Evolutionary conservation across 2,888 invertebrate genomes (phyloP).

Genomic region (Mythimna albipuncta): DNA sequence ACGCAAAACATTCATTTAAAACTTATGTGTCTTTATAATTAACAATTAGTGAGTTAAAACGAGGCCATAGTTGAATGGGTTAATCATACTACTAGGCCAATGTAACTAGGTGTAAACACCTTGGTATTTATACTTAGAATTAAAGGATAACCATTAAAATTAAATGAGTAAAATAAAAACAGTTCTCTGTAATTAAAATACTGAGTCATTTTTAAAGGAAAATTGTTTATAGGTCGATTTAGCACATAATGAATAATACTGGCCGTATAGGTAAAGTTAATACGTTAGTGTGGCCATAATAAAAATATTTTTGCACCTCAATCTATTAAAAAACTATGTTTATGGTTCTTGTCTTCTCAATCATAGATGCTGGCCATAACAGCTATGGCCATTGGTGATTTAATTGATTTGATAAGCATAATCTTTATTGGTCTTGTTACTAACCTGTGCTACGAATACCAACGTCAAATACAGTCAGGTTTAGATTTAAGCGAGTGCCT

Average conservation of each 20-base stretch:
- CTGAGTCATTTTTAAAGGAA: slow-evolving; percentile 60
- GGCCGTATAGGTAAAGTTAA: slow-evolving; percentile 45
- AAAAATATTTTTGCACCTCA: slow-evolving; percentile 52
- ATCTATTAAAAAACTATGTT: slow-evolving; percentile 34
- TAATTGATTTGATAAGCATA: slow-evolving; percentile 49
- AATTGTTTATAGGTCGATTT: slow-evolving; percentile 53
- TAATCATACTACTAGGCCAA: slow-evolving; percentile 52
- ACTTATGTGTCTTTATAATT: slow-evolving; percentile 42
- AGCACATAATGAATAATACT: slow-evolving; percentile 41
- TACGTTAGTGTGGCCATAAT: slow-evolving; percentile 41
- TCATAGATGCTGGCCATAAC: slow-evolving; percentile 28
- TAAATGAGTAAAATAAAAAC: slow-evolving; percentile 47
- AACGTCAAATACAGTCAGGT: slow-evolving; percentile 2
- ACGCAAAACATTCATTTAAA: slow-evolving; percentile 28
- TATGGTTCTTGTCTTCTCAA: slow-evolving; percentile 31
- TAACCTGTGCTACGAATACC: slow-evolving; percentile 8
- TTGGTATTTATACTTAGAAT: slow-evolving; percentile 49
- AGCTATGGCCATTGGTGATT: slow-evolving; percentile 37
- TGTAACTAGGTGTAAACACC: slow-evolving; percentile 43
- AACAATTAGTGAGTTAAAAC: slow-evolving; percentile 51
- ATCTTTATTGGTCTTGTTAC: slow-evolving; percentile 1
- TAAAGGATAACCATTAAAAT: slow-evolving; percentile 54
- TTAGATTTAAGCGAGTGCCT: not conserved
- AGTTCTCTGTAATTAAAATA: slow-evolving; percentile 60
- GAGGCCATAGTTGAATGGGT: slow-evolving; percentile 51